phyloP scores from a whole-genome alignment of 2,113 vertebrate genomes.

The Danio rerio region GRCz12tu NC_133193.1:14864001-14864500 shows the following conservation, averaged over 20 bases:
- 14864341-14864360: constrained; percentile 26
- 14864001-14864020: too few relatives aligned
- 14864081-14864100: too few relatives aligned
- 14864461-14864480: constrained; percentile 65
- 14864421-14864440: constrained; percentile 60
- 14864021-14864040: too few relatives aligned
- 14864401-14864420: constrained; percentile 35
- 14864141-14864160: background rate
- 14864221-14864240: background rate
- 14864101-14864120: too few relatives aligned
- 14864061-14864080: too few relatives aligned
- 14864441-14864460: constrained; percentile 58
- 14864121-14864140: background rate
- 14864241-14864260: background rate
- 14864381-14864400: background rate
- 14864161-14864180: background rate
- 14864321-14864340: background rate
- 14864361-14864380: background rate
- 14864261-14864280: background rate
- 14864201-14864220: background rate
- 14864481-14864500: constrained; percentile 43
- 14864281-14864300: background rate
- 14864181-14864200: background rate
- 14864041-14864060: too few relatives aligned
- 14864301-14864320: background rate